These are phyloP conservation scores for Nephotettix cincticeps DNA, from an alignment of 1,140 invertebrate species.

Conservation along the genomic window DNA sequence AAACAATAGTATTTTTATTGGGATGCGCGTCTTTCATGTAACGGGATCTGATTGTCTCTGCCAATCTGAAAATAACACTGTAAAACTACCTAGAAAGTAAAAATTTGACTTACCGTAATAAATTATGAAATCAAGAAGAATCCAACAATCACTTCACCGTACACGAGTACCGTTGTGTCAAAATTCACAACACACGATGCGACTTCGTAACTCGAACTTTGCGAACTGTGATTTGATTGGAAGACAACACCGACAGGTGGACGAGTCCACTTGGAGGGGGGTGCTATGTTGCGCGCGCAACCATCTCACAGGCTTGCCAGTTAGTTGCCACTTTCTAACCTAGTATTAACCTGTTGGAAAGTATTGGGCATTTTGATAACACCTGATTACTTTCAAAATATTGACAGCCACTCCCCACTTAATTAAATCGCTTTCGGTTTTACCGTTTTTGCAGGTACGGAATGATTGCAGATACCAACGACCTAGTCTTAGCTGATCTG, in stretches of 20 bases:
- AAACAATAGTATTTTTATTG: too few species aligned
- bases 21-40: too few species aligned
- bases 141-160: background rate
- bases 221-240: constrained; percentile 4
- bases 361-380: background rate
- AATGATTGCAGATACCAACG: too few species aligned
- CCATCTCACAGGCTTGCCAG: background rate
- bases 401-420: background rate
- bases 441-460: too few species aligned
- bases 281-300: background rate
- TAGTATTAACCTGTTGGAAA: constrained; percentile 25
- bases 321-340: constrained; percentile 20
- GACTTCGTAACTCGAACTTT: background rate
- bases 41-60: too few species aligned
- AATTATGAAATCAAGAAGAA: background rate
- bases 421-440: background rate
- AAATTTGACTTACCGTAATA: too few species aligned
- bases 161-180: background rate
- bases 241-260: constrained; percentile 16
- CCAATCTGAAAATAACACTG: too few species aligned
- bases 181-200: background rate
- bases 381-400: constrained; percentile 10
- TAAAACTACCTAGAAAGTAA: too few species aligned
- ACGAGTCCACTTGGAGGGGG: constrained; percentile 8
- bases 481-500: too few species aligned